A percentile compares a stretch with the other conserved stretches of the same genome.
Evolutionary conservation across 2,113 vertebrate genomes (phyloP).

Genomic region (cat (Felis catus)): F.catus_Fca126_mat1.0 CM031413.1:67562501-67563000

Average conservation of each 20-base stretch:
- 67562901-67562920: neutral
- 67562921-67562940: neutral
- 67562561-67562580: neutral
- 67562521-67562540: neutral
- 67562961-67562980: too few species aligned
- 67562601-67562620: rapidly evolving
- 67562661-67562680: rapidly evolving
- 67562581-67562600: too few species aligned
- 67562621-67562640: neutral
- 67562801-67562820: neutral
- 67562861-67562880: slow-evolving; percentile 57
- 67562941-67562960: neutral
- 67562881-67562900: neutral
- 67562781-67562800: neutral
- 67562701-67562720: neutral
- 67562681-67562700: rapidly evolving
- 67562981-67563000: neutral
- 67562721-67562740: too few species aligned
- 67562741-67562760: neutral
- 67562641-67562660: neutral
- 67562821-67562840: slow-evolving; percentile 54
- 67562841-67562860: slow-evolving; percentile 77
- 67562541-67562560: neutral
- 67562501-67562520: rapidly evolving
- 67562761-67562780: rapidly evolving